These are phyloP conservation scores for Mactromeris polynyma DNA, from an alignment of 2,888 invertebrate genomes.

Conservation along the genomic window DNA sequence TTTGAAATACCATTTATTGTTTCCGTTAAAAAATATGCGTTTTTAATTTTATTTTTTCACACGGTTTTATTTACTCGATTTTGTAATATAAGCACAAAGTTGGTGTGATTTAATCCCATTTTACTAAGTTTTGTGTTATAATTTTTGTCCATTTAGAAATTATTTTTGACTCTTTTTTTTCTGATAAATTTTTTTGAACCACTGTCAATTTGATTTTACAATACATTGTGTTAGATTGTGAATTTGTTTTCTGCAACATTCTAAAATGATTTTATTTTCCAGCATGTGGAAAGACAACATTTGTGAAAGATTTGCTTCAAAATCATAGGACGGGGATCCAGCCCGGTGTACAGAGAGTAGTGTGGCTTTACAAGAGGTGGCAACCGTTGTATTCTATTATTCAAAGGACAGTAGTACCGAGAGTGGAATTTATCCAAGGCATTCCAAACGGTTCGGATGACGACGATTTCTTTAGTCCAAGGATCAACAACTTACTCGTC, in stretches of 20 bases:
- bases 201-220: too few relatives aligned
- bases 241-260: conserved; percentile 22
- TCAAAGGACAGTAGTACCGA: conserved; percentile 36
- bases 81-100: too few relatives aligned
- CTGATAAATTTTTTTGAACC: not conserved
- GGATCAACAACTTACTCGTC: conserved; percentile 47
- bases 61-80: too few relatives aligned
- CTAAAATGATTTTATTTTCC: too few relatives aligned
- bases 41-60: too few relatives aligned
- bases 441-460: conserved; percentile 53
- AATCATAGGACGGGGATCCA: conserved; percentile 17
- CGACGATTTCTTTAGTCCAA: conserved; percentile 52
- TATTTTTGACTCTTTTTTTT: conserved; percentile 7
- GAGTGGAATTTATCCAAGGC: conserved; percentile 60
- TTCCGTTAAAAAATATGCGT: too few relatives aligned
- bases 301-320: conserved; percentile 27
- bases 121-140: too few relatives aligned
- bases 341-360: conserved; percentile 56
- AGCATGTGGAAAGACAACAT: conserved; percentile 46
- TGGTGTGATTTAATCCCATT: too few relatives aligned
- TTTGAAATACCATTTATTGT: too few relatives aligned
- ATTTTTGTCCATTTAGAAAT: not conserved
- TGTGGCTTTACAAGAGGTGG: conserved; percentile 66
- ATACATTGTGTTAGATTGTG: not conserved
- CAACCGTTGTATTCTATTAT: conserved; percentile 51